These are phyloP conservation scores for Polyommatus iphigenia DNA, from an alignment of 2,888 invertebrate genomes.

Conservation along the genomic window DNA sequence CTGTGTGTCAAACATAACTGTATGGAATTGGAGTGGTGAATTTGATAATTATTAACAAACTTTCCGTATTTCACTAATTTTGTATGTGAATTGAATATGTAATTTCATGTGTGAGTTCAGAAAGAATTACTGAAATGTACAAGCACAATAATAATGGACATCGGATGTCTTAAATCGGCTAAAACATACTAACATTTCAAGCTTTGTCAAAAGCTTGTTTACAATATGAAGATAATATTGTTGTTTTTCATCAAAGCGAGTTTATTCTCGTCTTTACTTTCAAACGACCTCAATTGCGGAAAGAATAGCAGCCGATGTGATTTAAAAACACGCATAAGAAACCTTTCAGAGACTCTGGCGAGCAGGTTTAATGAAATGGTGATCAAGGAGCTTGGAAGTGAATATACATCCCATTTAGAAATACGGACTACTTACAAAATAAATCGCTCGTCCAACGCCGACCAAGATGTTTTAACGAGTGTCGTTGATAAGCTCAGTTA, in stretches of 20 bases:
- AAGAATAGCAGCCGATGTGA: slow-evolving; percentile 62
- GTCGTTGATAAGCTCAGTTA: slow-evolving; percentile 66
- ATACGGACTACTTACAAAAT: slow-evolving; percentile 65
- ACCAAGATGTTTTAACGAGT: slow-evolving; percentile 57
- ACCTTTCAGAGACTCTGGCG: slow-evolving; percentile 60
- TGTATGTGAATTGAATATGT: not conserved
- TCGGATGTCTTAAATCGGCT: not conserved
- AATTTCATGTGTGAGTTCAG: not conserved
- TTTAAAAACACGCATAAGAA: slow-evolving; percentile 62
- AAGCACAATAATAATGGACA: not conserved
- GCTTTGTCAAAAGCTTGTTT: slow-evolving; percentile 54
- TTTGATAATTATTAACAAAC: not conserved
- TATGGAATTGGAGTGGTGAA: not conserved
- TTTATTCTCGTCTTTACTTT: slow-evolving; percentile 52
- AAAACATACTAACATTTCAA: not conserved
- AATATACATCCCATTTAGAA: slow-evolving; percentile 67
- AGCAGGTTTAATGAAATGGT: slow-evolving; percentile 66
- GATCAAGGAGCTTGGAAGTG: slow-evolving; percentile 67
- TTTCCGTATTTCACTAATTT: not conserved
- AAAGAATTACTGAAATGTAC: not conserved
- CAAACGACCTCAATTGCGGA: slow-evolving; percentile 66
- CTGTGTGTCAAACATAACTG: not conserved
- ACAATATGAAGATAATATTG: slow-evolving; percentile 70
- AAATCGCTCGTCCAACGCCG: slow-evolving; percentile 59
- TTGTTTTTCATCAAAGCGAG: slow-evolving; percentile 58